A percentile compares a stretch with the other conserved stretches of the same genome.
phyloP scores from a whole-genome alignment of 2,888 invertebrate genomes.

The Drosophila tripunctata region DNA sequence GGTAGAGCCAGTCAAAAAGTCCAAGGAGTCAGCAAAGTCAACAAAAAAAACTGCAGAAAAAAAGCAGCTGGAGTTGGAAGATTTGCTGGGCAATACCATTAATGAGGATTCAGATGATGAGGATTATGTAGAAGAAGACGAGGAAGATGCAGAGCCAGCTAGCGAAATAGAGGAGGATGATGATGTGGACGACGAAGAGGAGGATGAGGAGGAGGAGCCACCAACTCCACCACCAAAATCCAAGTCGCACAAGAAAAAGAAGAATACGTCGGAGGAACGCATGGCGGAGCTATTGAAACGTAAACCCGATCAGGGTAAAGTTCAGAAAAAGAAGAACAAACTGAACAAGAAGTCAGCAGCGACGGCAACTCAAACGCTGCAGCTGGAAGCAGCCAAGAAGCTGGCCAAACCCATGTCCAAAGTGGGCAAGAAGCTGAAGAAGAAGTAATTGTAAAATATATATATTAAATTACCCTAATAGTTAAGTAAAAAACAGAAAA shows the following conservation, averaged over 20 bases:
- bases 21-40: conserved; percentile 31
- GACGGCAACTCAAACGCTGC: conserved; percentile 50
- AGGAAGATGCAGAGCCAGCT: conserved; percentile 47
- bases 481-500: conserved; percentile 50
- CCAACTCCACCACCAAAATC: conserved; percentile 14
- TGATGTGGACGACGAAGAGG: conserved; percentile 35
- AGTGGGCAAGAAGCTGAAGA: conserved; percentile 60
- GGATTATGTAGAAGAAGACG: conserved; percentile 65
- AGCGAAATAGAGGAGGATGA: conserved; percentile 14
- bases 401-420: conserved; percentile 65
- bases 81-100: conserved; percentile 78
- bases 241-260: conserved; percentile 32
- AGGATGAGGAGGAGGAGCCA: conserved; percentile 31
- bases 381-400: conserved; percentile 74
- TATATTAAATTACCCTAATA: conserved; percentile 36
- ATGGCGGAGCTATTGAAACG: conserved; percentile 68
- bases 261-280: conserved; percentile 60
- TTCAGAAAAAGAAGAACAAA: conserved; percentile 75
- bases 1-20: conserved; percentile 60
- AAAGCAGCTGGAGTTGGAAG: conserved; percentile 62
- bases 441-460: conserved; percentile 41
- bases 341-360: conserved; percentile 40
- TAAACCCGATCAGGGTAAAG: conserved; percentile 75
- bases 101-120: conserved; percentile 82
- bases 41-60: conserved; percentile 61